Evolutionary conservation across 2,797 vertebrate genomes (phyloP), one percentile per base, ranked within the genome.

Genomic region (Bufotes viridis): DNA sequence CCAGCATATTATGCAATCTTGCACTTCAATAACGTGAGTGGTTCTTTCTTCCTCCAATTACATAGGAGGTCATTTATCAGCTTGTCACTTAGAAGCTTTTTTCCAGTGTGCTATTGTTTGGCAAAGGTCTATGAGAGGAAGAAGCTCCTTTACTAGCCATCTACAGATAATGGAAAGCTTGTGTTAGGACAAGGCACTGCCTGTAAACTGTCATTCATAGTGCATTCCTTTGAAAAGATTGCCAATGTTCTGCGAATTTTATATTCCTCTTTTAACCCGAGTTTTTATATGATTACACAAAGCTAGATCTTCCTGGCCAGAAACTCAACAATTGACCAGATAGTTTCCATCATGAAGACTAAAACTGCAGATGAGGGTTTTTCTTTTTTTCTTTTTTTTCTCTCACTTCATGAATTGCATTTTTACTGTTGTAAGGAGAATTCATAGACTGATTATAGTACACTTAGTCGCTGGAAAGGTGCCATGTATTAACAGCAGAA

Each of bases 341-440:
- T 84, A 88, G 49, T 84, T 88, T 55, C 42, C 76, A 61, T 72
- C 63, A 58, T 34, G 78, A 81, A 89, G 26, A 22, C 15, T 72
- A 74, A 82, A 89, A 85, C 65, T 86, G 84, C 69, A 65, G 53
- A 85, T 29, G 58, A 72, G 55, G 15, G 26, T 61, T 84, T 79
- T 22, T 14, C 14, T 60, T 65, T 53, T 65, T 78, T 76, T 63
- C 7, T 0, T 51, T 49, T 22, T 58, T 74, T 69, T 82, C 72
- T 82, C 51, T 67, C 83, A 89, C 84, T 86, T 89, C 84, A 89
- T 89, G 69, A 86, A 89, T 89, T 86, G 74, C 69, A 20, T 82
- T 89, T 87, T 89, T 89, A 89, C 88, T 82, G 55, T 78, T 86
- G 78, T 76, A 78, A 82, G 61, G 79, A 86, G 60, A 86, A 82